Evolutionary conservation across 2,888 invertebrate genomes (phyloP), one percentile per base, ranked within the genome.

Genomic region (Salticus scenicus): DNA sequence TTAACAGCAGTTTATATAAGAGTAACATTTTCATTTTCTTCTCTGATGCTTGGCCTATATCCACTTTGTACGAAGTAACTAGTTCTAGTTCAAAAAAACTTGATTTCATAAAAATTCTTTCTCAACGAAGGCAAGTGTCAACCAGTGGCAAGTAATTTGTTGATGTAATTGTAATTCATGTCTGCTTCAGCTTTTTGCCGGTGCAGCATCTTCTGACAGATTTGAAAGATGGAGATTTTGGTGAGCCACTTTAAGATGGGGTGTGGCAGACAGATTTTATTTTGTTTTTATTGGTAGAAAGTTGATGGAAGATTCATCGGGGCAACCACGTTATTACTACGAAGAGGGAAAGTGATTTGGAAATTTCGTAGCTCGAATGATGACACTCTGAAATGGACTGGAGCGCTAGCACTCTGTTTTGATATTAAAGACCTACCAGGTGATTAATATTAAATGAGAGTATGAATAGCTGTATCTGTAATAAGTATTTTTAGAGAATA

Each of bases 201-300:
- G 24, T 24, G 24, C 20, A 24, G 1, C 57, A 57, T 24, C 24
- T 17, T 24, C 17, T 57, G 57, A 57, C 57, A 57, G 57, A 7
- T 1, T 57, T 57, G 57, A 57, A 24, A 24, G 57, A 57, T 57
- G 57, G 24, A 57, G 57, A 24, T 57, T 57, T 57, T 57, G 24
- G 14, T 24, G 20, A 12, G 17, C 4, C 5, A 57, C 20, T 4
- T 20, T 24, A 57, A 24, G 57, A 57, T 24, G 57, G 57, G 57
- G 57, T 57, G 57, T 57, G 57, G 57, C 57, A 24, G 57, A 57
- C 57, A 57, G 20, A 8, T 57, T 5, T 2, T n/a, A n/a, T n/a
- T n/a, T n/a, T n/a, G n/a, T n/a, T n/a, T 57, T 57, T 20, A 57
- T 57, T 24, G 57, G 24, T 57, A 57, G 57, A 57, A 57, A 24